These are phyloP conservation scores for Ladona fulva DNA, from an alignment of 1,140 invertebrate species.

Conservation along the genomic window DNA sequence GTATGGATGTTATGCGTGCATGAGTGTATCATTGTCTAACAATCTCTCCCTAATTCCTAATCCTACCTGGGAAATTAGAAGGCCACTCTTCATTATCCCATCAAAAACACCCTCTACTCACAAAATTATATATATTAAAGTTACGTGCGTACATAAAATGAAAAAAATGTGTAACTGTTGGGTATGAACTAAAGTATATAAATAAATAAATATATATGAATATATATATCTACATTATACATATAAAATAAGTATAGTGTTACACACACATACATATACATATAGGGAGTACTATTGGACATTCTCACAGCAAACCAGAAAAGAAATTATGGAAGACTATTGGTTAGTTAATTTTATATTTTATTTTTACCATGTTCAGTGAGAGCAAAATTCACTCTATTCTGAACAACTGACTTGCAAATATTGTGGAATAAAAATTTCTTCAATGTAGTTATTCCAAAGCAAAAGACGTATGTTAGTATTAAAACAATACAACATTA, in stretches of 20 bases:
- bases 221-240: conserved; percentile 8
- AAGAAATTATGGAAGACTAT: background rate
- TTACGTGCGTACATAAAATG: conserved; percentile 1
- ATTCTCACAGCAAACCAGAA: background rate
- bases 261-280: conserved; percentile 10
- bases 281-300: background rate
- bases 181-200: background rate
- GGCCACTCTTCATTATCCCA: background rate
- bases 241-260: conserved; percentile 4
- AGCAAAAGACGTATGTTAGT: background rate
- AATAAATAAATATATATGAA: background rate
- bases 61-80: background rate
- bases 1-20: background rate
- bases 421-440: background rate
- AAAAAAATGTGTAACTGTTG: background rate
- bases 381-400: background rate
- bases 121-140: conserved; percentile 6
- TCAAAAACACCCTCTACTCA: background rate
- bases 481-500: too few relatives aligned
- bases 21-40: conserved; percentile 1
- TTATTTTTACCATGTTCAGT: background rate
- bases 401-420: background rate
- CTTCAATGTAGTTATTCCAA: too few relatives aligned
- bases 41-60: background rate
- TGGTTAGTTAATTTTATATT: background rate